Base-by-base conservation (phyloP, 1,140 invertebrate species). In the Aplysia californica region DNA sequence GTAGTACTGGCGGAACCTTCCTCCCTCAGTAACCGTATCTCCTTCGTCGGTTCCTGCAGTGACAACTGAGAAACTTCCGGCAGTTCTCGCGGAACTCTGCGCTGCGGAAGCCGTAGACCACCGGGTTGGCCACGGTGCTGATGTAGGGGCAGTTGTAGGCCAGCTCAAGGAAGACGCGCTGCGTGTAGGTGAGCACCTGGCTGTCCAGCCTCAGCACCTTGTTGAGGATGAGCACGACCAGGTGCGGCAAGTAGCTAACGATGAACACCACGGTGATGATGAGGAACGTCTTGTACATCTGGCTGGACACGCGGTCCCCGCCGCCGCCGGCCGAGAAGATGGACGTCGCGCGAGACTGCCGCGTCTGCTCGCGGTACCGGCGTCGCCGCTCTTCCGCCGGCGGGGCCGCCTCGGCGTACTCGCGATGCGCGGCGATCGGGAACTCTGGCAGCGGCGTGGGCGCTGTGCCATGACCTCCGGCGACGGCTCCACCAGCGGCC, bases 71-170 rank as follows among this genome's bases (percentile, higher is more conserved):
- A 26, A 78, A n/a, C 4, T 36, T n/a, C 29, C 59, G n/a, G 58
- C 76, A 80, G n/a, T 77, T 56, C 15, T 41, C 21, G 3, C 79
- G 71, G 67, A 80, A 80, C 44, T 74, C 75, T 20, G 65, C 67
- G 38, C 71, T 77, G 21, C 58, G 39, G 61, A 77, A 77, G 35
- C 79, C 75, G 59, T 80, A 80, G 29, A 80, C 65, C 23, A 80
- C 29, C 21, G 79, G 79, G 41, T 80, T 80, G n/a, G 74, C 36
- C 2, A 77, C 50, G 0, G 66, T 71, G 50, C 75, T 80, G n/a
- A 77, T 64, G 58, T 77, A 77, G 3, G 79, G 79, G n/a, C 71
- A 31, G 67, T 80, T 77, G 67, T 80, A 80, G 31, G 75, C 79
- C 35, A 77, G 23, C 6, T 80, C 79, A 44, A 77, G 29, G 1